phyloP scores from a whole-genome alignment of 2,113 vertebrate species.

The Leptosomus discolor region DNA sequence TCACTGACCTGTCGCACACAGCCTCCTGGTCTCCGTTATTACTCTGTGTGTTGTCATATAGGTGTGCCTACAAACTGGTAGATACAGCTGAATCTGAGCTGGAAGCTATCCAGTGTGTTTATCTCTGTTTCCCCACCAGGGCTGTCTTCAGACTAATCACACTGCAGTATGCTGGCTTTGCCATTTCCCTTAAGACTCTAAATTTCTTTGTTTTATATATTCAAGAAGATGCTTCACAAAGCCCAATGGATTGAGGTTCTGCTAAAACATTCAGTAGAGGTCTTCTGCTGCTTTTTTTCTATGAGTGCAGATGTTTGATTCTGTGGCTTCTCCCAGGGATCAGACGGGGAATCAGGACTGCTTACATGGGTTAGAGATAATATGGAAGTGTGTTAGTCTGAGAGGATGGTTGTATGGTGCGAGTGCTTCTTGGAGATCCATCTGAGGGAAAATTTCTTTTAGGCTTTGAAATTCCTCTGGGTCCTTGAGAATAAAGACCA shows the following conservation, averaged over 20 bases:
- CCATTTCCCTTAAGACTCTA: not conserved
- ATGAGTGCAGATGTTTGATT: not conserved
- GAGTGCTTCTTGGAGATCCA: not conserved
- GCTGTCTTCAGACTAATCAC: not conserved
- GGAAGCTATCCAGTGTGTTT: not conserved
- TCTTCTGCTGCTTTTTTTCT: not conserved
- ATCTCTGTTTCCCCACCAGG: not conserved
- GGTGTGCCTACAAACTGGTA: not conserved
- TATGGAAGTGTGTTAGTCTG: not conserved
- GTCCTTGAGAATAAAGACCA: not conserved
- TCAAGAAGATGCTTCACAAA: not conserved
- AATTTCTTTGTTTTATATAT: not conserved
- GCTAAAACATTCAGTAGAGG: not conserved
- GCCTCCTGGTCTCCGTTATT: not conserved
- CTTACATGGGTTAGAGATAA: not conserved
- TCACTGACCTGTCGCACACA: accelerated
- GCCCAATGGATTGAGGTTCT: not conserved
- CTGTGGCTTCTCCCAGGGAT: not conserved
- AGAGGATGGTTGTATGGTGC: not conserved
- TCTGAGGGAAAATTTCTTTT: not conserved
- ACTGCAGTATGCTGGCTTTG: not conserved
- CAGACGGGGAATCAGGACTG: not conserved
- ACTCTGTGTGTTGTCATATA: accelerated
- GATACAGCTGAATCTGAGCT: not conserved
- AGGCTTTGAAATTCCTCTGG: not conserved